A percentile compares a stretch with the other conserved stretches of the same genome.
Evolutionary conservation across 2,888 invertebrate genomes (phyloP).

Genomic region (Machimus rusticus): DNA sequence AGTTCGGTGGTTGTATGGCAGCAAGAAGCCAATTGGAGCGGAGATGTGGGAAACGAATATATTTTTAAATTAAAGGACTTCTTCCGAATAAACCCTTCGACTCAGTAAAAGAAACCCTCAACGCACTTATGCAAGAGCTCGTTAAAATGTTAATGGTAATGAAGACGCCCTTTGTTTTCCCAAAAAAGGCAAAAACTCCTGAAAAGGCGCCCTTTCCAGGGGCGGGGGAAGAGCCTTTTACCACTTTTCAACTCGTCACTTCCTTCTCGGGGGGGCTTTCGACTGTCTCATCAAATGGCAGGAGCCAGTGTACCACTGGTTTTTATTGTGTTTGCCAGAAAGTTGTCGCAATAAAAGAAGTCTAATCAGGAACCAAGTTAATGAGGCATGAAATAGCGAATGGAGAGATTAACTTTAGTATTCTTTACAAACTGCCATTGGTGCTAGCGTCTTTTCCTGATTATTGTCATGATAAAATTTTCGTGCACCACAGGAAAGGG

Average conservation of each 20-base stretch:
- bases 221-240: background rate
- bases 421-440: constrained; percentile 12
- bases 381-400: constrained; percentile 34
- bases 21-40: background rate
- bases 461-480: constrained; percentile 28
- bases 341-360: constrained; percentile 36
- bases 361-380: constrained; percentile 35
- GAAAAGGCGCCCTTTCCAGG: background rate
- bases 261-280: background rate
- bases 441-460: background rate
- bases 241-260: constrained; percentile 25
- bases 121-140: background rate
- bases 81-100: background rate
- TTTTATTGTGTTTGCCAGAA: constrained; percentile 31
- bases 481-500: background rate
- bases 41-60: background rate
- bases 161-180: background rate
- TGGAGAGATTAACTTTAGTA: background rate
- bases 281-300: constrained; percentile 10
- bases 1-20: background rate
- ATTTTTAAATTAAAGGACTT: background rate
- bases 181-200: background rate
- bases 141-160: background rate
- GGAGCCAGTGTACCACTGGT: background rate
- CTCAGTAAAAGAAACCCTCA: background rate